phyloP scores from a whole-genome alignment of 2,888 invertebrate genomes.

The Trypoxylon attenuatum region DNA sequence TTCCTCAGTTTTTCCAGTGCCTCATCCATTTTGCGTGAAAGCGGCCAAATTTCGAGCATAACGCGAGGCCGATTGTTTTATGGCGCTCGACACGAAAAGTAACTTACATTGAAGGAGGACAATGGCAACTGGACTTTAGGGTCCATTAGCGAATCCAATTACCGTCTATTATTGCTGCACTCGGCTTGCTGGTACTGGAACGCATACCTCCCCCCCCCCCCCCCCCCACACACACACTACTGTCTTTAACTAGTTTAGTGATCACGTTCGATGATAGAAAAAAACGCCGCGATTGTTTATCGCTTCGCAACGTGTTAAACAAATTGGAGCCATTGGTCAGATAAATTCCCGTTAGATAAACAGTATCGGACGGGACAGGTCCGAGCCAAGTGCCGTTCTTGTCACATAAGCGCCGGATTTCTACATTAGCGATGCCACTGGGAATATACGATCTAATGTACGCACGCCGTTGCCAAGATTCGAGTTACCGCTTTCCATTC shows the following conservation, averaged over 20 bases:
- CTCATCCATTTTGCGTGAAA: neutral
- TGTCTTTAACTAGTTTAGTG: too few relatives aligned
- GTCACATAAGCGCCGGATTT: neutral
- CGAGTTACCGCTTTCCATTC: slow-evolving; percentile 20
- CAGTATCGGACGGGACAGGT: neutral
- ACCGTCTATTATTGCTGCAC: too few relatives aligned
- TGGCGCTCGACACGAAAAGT: too few relatives aligned
- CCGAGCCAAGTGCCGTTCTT: slow-evolving; percentile 2
- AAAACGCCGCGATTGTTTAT: neutral
- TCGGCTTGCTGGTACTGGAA: too few relatives aligned
- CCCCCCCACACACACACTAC: too few relatives aligned
- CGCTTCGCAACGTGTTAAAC: neutral
- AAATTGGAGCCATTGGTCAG: neutral
- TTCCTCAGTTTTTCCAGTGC: slow-evolving; percentile 1
- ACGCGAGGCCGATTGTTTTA: too few relatives aligned
- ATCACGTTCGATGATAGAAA: neutral
- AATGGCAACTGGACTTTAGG: too few relatives aligned
- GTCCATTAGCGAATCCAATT: too few relatives aligned
- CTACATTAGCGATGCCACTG: neutral
- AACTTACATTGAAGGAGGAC: too few relatives aligned
- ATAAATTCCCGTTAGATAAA: neutral
- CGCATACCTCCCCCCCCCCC: too few relatives aligned
- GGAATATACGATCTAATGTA: slow-evolving; percentile 1
- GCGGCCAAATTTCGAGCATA: neutral
- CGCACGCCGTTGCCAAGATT: slow-evolving; percentile 19